Base-by-base conservation (phyloP, 1,140 invertebrate genomes). In the Drosophila sturtevanti region DNA sequence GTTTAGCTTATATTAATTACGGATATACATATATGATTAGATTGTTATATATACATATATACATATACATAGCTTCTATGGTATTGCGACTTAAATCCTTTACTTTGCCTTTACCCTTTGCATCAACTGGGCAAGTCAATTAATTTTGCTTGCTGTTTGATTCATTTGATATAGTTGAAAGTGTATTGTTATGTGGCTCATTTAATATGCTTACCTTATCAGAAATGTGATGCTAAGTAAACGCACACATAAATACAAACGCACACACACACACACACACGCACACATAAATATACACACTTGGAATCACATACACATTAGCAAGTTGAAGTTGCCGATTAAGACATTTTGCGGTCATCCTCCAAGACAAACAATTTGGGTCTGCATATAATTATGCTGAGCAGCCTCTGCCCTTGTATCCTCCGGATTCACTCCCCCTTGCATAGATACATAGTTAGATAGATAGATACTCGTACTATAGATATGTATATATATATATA, bases 371-470 rank as follows among this genome's bases (percentile, higher is more conserved):
- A 48, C 41, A 48, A 27, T 35, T 31, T 35, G 16, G 54, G 27
- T 34, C 54, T 56, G 54, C 72, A 76, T 76, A 76, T 76, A 76
- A 76, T 76, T 76, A 76, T 62, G 64, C 37, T 27, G 41, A 37
- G n/a, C 21, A 27, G 12, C 11, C 31, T 58, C 18, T 31, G 4
- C 10, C 55, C 37, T 14, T 31, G 7, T 9, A 22, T 12, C n/a
- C 12, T 12, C 34, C 14, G n/a, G n/a, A n/a, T n/a, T n/a, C n/a
- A n/a, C 62, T 37, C 37, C 31, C 54, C 21, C 55, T 55, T 54
- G 37, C 55, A 48, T 35, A 34, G 37, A 48, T 48, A 21, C 16
- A 18, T 38, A 38, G n/a, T 31, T 48, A 21, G 16, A 48, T 18
- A 44, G 14, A 38, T 38, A n/a, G 12, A 38, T 27, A 72, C 71